Evolutionary conservation across 2,797 vertebrate genomes (phyloP).

Genomic region (Smutsia temminckii): DNA sequence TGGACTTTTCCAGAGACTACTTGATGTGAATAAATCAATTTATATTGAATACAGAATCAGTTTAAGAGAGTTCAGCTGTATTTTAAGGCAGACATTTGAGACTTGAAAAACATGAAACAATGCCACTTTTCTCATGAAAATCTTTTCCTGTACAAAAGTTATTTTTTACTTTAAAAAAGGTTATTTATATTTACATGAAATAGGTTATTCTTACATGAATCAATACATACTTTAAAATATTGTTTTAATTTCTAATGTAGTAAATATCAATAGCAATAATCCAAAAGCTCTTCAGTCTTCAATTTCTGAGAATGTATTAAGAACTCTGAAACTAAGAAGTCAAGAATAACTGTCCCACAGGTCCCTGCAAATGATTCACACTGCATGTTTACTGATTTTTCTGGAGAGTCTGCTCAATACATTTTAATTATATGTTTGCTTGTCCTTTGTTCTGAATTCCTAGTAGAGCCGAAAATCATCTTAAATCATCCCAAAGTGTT

Average conservation of each 20-base stretch:
- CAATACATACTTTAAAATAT: neutral
- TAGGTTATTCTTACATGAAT: neutral
- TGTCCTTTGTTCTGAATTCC: neutral
- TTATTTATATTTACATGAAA: neutral
- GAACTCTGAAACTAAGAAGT: neutral
- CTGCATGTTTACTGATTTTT: neutral
- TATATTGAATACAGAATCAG: neutral
- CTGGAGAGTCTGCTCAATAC: neutral
- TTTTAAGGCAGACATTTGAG: neutral
- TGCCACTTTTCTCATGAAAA: neutral
- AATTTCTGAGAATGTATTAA: neutral
- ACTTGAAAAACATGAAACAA: slow-evolving; percentile 25
- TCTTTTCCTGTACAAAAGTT: neutral
- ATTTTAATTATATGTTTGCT: neutral
- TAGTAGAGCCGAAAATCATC: neutral
- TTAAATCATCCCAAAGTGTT: slow-evolving; percentile 20
- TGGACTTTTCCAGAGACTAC: neutral
- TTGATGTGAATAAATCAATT: neutral
- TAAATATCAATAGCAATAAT: neutral
- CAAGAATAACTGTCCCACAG: neutral
- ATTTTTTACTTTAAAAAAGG: slow-evolving; percentile 5
- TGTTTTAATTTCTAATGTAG: neutral
- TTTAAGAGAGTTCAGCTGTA: neutral
- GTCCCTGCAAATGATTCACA: neutral
- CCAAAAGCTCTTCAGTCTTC: neutral